Base-by-base conservation (phyloP, 2,113 vertebrate genomes). In the Lepus americanus region DNA sequence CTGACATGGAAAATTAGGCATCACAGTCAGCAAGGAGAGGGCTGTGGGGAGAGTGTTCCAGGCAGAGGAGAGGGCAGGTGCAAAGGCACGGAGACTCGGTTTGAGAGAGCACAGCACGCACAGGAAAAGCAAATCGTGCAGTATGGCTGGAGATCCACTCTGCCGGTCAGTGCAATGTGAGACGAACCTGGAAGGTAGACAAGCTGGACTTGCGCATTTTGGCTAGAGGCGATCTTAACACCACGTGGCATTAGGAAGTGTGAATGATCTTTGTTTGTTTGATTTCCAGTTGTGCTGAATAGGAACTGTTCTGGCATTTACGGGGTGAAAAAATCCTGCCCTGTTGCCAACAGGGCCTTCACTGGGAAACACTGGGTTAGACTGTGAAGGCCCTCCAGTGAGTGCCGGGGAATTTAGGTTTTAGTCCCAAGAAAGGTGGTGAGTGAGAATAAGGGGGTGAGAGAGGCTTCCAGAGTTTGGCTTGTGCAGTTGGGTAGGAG, bases 401-500 rank as follows among this genome's bases (percentile, higher is more conserved):
- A 33, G 63, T 51, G 66, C 33, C 31, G 88, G 67, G 7, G 33
- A 92, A 74, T 93, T 90, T 70, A 16, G 22, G 85, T 74, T 96
- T 96, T 93, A 70, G 25, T 82, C 17, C 59, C 27, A 64, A 66
- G 67, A 90, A 95, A 89, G 11, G 19, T n/a, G 14, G 12, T 86
- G 19, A 36, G 25, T 66, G 25, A 91, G 33, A 82, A 79, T 31
- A 69, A 84, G 27, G 9, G 90, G 22, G 83, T 29, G 33, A 55
- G 44, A 84, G 33, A 66, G 22, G 67, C 33, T 85, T 78, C 49
- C 20, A 79, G 55, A 66, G 39, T 77, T 72, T 31, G 63, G 36
- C 33, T 44, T 93, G 31, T 73, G 33, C n/a, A 77, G 3, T 36
- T 90, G 39, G 5, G 23, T 61, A 12, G 53, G 73, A 94, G 27